Percentiles rank a stretch among this genome's conserved stretches.
Evolutionary conservation across 2,797 vertebrate genomes (phyloP).

Genomic region (Epinephelus coioides): DNA sequence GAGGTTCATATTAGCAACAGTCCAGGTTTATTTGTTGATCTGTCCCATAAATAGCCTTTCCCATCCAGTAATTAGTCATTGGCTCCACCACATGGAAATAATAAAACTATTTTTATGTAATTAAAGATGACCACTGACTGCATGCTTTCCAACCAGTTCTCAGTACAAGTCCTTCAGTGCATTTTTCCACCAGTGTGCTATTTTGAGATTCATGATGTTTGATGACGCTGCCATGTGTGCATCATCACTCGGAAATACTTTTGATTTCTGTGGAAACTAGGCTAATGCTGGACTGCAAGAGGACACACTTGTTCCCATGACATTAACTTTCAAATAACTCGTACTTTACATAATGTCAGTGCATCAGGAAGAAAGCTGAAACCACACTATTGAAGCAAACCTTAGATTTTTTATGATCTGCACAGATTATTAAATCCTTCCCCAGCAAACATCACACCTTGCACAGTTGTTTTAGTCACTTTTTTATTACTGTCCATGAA

Average conservation of each 20-base stretch:
- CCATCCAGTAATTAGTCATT: not conserved
- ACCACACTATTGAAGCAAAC: not conserved
- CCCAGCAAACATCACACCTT: too few species aligned
- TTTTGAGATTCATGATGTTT: not conserved
- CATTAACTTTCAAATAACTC: not conserved
- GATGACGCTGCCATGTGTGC: not conserved
- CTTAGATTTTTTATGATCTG: not conserved
- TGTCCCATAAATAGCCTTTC: not conserved
- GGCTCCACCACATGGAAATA: not conserved
- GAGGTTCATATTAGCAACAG: not conserved
- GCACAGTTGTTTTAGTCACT: too few species aligned
- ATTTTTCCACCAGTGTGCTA: slow-evolving; percentile 7
- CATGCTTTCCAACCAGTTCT: not conserved
- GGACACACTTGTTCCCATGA: not conserved
- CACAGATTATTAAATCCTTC: too few species aligned
- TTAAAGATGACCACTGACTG: not conserved
- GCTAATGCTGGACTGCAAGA: not conserved
- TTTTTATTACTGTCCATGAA: too few species aligned
- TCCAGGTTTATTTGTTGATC: not conserved
- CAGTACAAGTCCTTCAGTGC: not conserved
- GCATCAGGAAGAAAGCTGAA: not conserved
- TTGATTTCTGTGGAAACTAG: slow-evolving; percentile 24
- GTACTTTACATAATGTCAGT: slow-evolving; percentile 4
- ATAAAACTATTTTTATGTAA: not conserved
- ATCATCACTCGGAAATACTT: slow-evolving; percentile 27